Conservation (phyloP, 2,797 vertebrate species). For the Lophotriccus pileatus region DNA sequence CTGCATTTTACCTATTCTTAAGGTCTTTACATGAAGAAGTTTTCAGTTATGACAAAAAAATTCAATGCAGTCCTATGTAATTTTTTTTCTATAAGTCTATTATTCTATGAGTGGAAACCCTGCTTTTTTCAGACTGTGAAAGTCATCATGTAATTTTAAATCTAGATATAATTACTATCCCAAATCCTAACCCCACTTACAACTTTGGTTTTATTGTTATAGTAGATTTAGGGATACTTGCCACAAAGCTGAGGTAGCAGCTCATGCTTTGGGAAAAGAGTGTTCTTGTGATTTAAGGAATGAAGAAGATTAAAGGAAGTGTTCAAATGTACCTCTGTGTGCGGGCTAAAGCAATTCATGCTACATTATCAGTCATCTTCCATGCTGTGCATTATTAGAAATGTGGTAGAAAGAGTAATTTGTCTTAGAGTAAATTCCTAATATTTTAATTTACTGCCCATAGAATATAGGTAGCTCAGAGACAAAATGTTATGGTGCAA, state of each 20-base stretch:
- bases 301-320: not conserved
- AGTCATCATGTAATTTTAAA: not conserved
- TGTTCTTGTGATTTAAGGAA: not conserved
- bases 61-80: not conserved
- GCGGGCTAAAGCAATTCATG: not conserved
- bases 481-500: not conserved
- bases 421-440: not conserved
- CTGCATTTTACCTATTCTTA: not conserved
- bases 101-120: not conserved
- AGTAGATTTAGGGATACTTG: not conserved
- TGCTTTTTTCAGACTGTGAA: not conserved
- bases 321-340: not conserved
- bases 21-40: not conserved
- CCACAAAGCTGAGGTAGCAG: not conserved
- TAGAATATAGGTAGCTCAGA: not conserved
- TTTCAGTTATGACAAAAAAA: not conserved
- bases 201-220: not conserved
- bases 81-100: not conserved
- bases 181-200: not conserved
- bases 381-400: not conserved
- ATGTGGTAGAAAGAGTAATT: not conserved
- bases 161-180: not conserved
- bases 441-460: not conserved
- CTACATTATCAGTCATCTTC: not conserved
- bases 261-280: not conserved